Conservation (phyloP, 2,888 invertebrate genomes). For the Shargacucullia verbasci region DNA sequence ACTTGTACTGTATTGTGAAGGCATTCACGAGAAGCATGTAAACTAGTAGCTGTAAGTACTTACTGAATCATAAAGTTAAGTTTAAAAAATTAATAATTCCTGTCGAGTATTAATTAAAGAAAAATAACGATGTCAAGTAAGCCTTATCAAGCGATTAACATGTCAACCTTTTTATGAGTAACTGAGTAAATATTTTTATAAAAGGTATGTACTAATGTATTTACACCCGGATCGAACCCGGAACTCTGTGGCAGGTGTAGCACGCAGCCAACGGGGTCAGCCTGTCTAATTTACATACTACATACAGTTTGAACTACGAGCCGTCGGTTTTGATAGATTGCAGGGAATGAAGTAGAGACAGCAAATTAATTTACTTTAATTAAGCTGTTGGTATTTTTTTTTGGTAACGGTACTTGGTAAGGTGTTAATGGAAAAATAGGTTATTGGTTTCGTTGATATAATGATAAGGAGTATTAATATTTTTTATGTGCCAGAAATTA, state of each 20-base stretch:
- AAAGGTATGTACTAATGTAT: conserved; percentile 23
- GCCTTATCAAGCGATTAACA: conserved; percentile 32
- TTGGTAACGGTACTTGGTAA: conserved; percentile 25
- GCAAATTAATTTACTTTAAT: conserved; percentile 41
- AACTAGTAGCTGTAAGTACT: too few species aligned
- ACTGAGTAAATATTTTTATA: conserved; percentile 11
- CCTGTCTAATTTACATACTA: conserved; percentile 54
- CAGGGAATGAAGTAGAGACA: conserved; percentile 37
- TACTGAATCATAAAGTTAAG: too few species aligned
- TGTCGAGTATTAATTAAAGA: conserved; percentile 20
- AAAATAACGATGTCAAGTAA: conserved; percentile 16
- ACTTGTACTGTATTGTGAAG: too few species aligned
- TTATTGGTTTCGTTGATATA: background rate
- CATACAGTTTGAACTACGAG: conserved; percentile 46
- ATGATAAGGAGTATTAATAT: too few species aligned
- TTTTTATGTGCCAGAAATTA: too few species aligned
- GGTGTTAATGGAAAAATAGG: conserved; percentile 9
- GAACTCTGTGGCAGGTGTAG: conserved; percentile 38
- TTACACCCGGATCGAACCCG: conserved; percentile 27
- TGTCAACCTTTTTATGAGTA: conserved; percentile 35
- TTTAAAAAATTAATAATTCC: conserved; percentile 22
- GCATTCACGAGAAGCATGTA: too few species aligned
- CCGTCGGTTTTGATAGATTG: conserved; percentile 50
- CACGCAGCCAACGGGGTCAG: conserved; percentile 34
- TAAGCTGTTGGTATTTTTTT: conserved; percentile 30